Percentiles rank a stretch among this genome's conserved stretches.
Conservation (phyloP, 2,888 invertebrate genomes). For the Blastobasis adustella region DNA sequence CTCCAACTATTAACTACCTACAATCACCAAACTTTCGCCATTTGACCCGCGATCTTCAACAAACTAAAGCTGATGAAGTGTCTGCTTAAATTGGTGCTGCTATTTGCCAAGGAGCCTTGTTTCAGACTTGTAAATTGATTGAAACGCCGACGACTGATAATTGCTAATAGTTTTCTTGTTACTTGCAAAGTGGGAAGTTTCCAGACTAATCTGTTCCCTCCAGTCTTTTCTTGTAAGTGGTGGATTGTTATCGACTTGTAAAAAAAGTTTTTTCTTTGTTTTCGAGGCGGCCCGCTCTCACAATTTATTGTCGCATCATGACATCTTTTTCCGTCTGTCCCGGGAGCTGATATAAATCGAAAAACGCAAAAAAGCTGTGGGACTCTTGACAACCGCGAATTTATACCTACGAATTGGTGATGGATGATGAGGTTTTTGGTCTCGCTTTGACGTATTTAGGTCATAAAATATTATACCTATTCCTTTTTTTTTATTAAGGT, state of each 20-base stretch:
- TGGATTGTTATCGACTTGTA: conserved; percentile 23
- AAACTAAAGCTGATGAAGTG: conserved; percentile 8
- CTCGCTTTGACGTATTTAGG: too few relatives aligned
- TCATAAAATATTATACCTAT: too few relatives aligned
- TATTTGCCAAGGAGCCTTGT: conserved; percentile 45
- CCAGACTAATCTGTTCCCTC: conserved; percentile 47
- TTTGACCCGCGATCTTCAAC: conserved; percentile 13
- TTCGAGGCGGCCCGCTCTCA: background rate
- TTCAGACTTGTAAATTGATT: conserved; percentile 63
- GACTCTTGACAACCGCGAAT: background rate
- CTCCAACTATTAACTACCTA: conserved; percentile 14
- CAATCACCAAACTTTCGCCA: conserved; percentile 4
- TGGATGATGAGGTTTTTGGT: too few relatives aligned
- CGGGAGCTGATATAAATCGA: background rate
- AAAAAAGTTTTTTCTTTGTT: conserved; percentile 2
- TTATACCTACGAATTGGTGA: background rate
- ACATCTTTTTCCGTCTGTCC: background rate
- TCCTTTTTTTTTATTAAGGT: too few relatives aligned
- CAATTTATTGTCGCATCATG: conserved; percentile 1
- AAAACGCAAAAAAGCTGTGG: background rate
- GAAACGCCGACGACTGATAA: conserved; percentile 62
- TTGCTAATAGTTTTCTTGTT: conserved; percentile 70
- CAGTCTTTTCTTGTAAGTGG: conserved; percentile 35
- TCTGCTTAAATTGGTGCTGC: conserved; percentile 16
- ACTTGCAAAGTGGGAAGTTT: conserved; percentile 45